Evolutionary conservation across 1,140 invertebrate species (phyloP).

Genomic region (Temnothorax nylanderi): DNA sequence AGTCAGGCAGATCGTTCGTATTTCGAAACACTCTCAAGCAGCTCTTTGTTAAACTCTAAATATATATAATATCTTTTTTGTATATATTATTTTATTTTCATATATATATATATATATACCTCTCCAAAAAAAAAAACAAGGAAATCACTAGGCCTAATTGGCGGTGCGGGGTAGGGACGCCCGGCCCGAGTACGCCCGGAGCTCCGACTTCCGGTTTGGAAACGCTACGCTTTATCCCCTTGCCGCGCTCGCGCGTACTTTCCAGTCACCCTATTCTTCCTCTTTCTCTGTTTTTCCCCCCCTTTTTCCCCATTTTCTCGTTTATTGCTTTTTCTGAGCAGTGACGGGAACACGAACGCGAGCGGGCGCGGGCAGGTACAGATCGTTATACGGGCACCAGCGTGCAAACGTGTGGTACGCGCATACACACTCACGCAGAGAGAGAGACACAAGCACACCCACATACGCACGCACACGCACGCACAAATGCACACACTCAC

Average conservation of each 20-base stretch:
- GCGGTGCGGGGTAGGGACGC: constrained; percentile 75
- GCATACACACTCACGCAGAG: not conserved
- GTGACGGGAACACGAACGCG: constrained; percentile 9
- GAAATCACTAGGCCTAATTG: constrained; percentile 85
- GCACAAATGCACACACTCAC: not conserved
- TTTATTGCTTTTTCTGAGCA: constrained; percentile 5
- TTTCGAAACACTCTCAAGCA: constrained; percentile 75
- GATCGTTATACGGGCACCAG: constrained; percentile 40
- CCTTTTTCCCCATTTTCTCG: not conserved
- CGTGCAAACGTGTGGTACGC: constrained; percentile 29
- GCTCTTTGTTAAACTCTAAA: constrained; percentile 78
- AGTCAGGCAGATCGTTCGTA: constrained; percentile 67
- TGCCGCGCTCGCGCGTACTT: constrained; percentile 31
- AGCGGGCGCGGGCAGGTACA: constrained; percentile 61
- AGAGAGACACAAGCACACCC: not conserved
- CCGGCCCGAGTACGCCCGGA: constrained; percentile 25
- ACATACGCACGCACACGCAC: not conserved
- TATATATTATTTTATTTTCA: constrained; percentile 57
- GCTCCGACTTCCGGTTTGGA: constrained; percentile 57
- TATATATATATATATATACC: constrained; percentile 66
- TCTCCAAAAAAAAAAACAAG: constrained; percentile 82
- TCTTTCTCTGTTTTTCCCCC: not conserved
- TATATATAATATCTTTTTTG: constrained; percentile 69
- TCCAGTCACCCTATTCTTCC: constrained; percentile 2
- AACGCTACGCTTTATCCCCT: constrained; percentile 49